Evolutionary conservation across 2,797 vertebrate species (phyloP).

Genomic region (Pangasius djambal): DNA sequence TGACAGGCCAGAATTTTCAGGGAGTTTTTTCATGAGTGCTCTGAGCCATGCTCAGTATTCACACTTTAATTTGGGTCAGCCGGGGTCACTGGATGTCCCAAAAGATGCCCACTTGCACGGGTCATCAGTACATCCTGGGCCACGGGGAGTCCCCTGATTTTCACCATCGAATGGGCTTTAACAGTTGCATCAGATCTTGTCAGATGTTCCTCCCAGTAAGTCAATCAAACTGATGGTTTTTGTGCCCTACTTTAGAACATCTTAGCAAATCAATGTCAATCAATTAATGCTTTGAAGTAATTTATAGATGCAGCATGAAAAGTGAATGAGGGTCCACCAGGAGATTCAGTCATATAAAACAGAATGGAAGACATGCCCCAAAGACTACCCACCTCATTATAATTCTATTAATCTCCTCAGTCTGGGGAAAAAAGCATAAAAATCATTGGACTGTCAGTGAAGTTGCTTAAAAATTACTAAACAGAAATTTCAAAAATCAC

Average conservation of each 20-base stretch:
- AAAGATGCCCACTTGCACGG: constrained; percentile 77
- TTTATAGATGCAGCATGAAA: constrained; percentile 65
- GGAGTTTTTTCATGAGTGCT: constrained; percentile 79
- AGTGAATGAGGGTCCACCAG: constrained; percentile 71
- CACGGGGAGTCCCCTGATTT: constrained; percentile 76
- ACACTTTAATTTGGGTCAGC: constrained; percentile 76
- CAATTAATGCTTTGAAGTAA: constrained; percentile 72
- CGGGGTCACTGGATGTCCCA: constrained; percentile 78
- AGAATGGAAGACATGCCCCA: constrained; percentile 66
- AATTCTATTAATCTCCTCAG: constrained; percentile 66
- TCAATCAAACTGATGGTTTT: constrained; percentile 72
- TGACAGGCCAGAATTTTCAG: constrained; percentile 74
- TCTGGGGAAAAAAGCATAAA: constrained; percentile 42
- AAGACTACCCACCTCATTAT: constrained; percentile 70
- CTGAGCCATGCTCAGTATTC: constrained; percentile 74
- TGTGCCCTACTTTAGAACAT: constrained; percentile 65
- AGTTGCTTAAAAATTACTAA: constrained; percentile 53
- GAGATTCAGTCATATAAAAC: constrained; percentile 73
- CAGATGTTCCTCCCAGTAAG: constrained; percentile 82
- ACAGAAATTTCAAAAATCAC: constrained; percentile 50
- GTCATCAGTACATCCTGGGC: constrained; percentile 78
- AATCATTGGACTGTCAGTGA: constrained; percentile 48
- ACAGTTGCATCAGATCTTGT: constrained; percentile 82
- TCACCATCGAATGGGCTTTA: constrained; percentile 79
- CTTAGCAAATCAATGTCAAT: constrained; percentile 73